Base-by-base conservation (phyloP, 2,888 invertebrate genomes). In the Drosophila atripex region DNA sequence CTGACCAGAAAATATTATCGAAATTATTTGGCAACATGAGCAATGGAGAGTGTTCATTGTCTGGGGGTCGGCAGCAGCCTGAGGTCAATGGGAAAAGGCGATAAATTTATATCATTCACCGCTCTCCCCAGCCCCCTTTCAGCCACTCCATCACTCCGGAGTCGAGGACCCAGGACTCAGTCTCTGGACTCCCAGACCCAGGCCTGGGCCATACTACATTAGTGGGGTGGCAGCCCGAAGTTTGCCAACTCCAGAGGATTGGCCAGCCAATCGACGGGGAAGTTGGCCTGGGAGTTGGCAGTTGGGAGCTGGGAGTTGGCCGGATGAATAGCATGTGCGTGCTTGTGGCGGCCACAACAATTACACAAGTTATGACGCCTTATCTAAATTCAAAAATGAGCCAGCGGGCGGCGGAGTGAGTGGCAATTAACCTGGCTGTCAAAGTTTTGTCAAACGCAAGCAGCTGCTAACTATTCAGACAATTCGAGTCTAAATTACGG, bases 301-400 rank as follows among this genome's bases (percentile, higher is more conserved):
- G 38, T 2, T 8, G 25, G 55, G 18, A 38, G 21, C 39, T 41
- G 41, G 49, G 60, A 55, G 53, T 61, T 50, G 46, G 43, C 41
- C 41, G 16, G 38, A 47, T 58, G 41, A 49, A n/a, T 41, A 54
- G 59, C 59, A 58, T 75, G 56, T 54, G 60, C 57, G 57, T 82
- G 82, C 56, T 54, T 74, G 46, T 59, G 71, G 50, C 70, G 50
- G 57, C 68, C 71, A 56, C 71, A 75, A 75, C 69, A 84, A 80
- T 76, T 84, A 76, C 54, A 80, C 68, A 76, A 76, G 66, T 68
- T 72, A 46, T 70, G 78, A 73, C 71, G 60, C 63, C 70, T 71
- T 75, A 80, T 75, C 82, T 71, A 55, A 69, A 71, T 63, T 77
- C 63, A 79, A 71, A 79, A 75, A 65, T 66, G 52, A 28, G 59